Percentiles rank a stretch among this genome's conserved stretches.
Evolutionary conservation across 2,113 vertebrate genomes (phyloP).

Genomic region (Psammodynastes pulverulentus): DNA sequence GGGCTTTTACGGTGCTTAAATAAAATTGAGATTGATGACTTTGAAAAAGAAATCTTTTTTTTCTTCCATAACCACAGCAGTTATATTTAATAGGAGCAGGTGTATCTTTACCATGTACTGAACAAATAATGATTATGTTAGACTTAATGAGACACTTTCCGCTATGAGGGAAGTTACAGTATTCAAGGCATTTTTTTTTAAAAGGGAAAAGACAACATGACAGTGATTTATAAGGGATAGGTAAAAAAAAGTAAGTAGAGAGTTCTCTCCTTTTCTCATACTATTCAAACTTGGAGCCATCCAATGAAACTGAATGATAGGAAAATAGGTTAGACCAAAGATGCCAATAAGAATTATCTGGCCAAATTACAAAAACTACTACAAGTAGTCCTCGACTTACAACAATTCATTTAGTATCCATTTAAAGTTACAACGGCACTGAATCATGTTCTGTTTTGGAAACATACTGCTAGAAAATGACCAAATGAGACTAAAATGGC

Average conservation of each 20-base stretch:
- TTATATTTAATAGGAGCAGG: slow-evolving; percentile 58
- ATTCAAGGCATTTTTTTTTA: background rate
- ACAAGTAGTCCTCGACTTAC: background rate
- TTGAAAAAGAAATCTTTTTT: slow-evolving; percentile 39
- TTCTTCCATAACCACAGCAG: slow-evolving; percentile 8
- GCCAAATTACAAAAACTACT: background rate
- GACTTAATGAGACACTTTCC: slow-evolving; percentile 38
- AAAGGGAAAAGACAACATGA: background rate
- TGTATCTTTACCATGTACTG: slow-evolving; percentile 54
- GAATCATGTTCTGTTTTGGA: background rate
- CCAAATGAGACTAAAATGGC: background rate
- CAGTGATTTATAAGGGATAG: background rate
- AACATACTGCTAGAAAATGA: background rate
- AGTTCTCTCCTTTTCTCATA: background rate
- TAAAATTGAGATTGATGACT: slow-evolving; percentile 58
- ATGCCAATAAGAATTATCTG: background rate
- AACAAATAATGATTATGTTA: slow-evolving; percentile 53
- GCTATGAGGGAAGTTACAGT: background rate
- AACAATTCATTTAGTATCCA: background rate
- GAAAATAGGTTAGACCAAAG: background rate
- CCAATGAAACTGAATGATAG: slow-evolving; percentile 19
- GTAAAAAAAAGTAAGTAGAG: background rate
- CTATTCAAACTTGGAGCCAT: slow-evolving; percentile 19
- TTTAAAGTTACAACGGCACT: background rate
- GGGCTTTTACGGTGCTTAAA: slow-evolving; percentile 56